Evolutionary conservation across 2,797 vertebrate genomes (phyloP), one percentile per base, ranked within the genome.

Genomic region (Poecilia gillii): DNA sequence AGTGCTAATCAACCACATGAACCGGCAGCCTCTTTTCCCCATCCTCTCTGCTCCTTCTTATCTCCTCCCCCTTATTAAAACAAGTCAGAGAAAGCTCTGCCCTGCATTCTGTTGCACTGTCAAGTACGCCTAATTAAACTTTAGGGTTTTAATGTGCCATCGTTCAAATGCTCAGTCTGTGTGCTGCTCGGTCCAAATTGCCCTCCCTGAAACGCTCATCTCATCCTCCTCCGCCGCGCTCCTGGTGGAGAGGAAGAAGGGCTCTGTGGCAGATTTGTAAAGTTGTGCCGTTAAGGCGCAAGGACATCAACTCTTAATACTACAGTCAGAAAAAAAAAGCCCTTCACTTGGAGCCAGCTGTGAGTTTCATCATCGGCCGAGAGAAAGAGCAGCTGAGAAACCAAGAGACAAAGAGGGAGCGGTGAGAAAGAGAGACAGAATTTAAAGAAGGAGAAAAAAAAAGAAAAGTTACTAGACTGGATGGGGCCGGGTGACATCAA

Each of bases 71-170:
- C 89, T 91, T 86, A 87, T 91, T 91, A 91, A 89, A 90, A 85
- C 43, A 87, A 89, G 84, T 89, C 82, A 0, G 49, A 64, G 82
- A 84, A 76, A 85, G 86, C 81, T 47, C 13, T 68, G 64, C 73
- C 82, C 84, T 77, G 90, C 90, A 93, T 93, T 87, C 89, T 89
- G 89, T 93, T 94, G 88, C 83, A 83, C 88, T 90, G 89, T 91
- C 91, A 91, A 91, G 81, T 79, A 55, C 86, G 86, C 84, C 87
- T 93, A 90, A 93, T 93, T 94, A 90, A 94, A 93, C 91, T 91
- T 84, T 86, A 92, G 70, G 90, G 90, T 91, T 91, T 81, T 93
- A 91, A 94, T 92, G 90, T 90, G 82, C 89, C 85, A 88, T 94
- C 90, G 85, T 88, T 94, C 89, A 92, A 89, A 88, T 81, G 76